Conservation (phyloP, 1,140 invertebrate genomes). For the Ridgeia piscesae region DNA sequence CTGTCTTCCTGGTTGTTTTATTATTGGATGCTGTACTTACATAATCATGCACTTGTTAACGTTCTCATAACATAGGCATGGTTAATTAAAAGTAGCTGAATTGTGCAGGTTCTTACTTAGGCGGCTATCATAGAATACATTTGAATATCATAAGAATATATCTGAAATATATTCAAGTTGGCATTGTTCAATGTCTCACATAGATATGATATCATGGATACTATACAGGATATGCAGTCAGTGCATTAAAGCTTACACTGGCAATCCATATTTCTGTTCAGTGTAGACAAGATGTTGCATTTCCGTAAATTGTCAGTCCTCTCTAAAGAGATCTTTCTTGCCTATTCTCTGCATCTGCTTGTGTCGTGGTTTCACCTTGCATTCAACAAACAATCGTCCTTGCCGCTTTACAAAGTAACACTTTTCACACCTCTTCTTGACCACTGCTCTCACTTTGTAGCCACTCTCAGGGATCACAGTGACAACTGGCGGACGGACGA, state of each 20-base stretch:
- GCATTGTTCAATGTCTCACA: background rate
- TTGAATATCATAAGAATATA: too few species aligned
- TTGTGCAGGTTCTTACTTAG: background rate
- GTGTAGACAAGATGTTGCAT: background rate
- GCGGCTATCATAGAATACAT: too few species aligned
- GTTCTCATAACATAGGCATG: too few species aligned
- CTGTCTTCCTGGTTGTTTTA: too few species aligned
- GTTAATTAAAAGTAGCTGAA: background rate
- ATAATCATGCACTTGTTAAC: too few species aligned
- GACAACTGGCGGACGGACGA: background rate
- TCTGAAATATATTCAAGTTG: too few species aligned
- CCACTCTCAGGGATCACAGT: conserved; percentile 21
- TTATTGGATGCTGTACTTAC: too few species aligned
- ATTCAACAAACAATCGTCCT: conserved; percentile 72
- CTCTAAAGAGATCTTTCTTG: conserved; percentile 31
- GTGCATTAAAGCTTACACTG: too few species aligned
- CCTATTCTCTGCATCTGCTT: conserved; percentile 74
- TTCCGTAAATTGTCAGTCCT: conserved; percentile 26
- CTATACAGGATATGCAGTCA: too few species aligned
- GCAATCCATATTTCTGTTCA: background rate
- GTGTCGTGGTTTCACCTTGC: conserved; percentile 73
- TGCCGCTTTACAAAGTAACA: conserved; percentile 73
- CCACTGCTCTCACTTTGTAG: conserved; percentile 63
- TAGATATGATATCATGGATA: too few species aligned
- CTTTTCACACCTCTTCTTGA: conserved; percentile 71